Percentiles rank a stretch among this genome's conserved stretches.
These are phyloP conservation scores for Platichthys stellatus DNA, from an alignment of 2,113 vertebrate genomes.

Conservation along the genomic window DNA sequence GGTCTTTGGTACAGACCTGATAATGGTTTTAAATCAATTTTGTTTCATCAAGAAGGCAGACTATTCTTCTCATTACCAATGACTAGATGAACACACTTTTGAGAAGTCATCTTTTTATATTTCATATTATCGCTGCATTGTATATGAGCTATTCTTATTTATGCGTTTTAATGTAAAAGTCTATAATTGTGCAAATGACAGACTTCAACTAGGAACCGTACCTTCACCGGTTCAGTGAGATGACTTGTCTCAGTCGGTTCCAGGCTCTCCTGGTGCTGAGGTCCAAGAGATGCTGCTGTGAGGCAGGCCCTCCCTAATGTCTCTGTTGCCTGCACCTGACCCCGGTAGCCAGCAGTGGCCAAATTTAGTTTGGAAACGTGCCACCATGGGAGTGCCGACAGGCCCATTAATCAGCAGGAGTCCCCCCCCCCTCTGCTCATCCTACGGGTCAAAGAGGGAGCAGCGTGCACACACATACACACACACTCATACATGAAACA, in stretches of 20 bases:
- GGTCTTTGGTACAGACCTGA: too few relatives aligned
- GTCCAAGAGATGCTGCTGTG: constrained; percentile 74
- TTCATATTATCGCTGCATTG: too few relatives aligned
- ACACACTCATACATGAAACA: constrained; percentile 6
- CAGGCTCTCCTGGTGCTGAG: constrained; percentile 48
- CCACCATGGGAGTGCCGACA: constrained; percentile 79
- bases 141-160: too few relatives aligned
- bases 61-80: too few relatives aligned
- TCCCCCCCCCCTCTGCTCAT: constrained; percentile 73
- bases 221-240: constrained; percentile 38
- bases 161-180: neutral
- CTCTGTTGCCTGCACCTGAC: constrained; percentile 82
- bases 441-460: constrained; percentile 76
- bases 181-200: constrained; percentile 1
- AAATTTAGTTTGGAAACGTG: constrained; percentile 83
- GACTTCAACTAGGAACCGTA: constrained; percentile 14
- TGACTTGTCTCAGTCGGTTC: constrained; percentile 38
- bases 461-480: constrained; percentile 33
- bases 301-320: constrained; percentile 77
- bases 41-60: too few relatives aligned
- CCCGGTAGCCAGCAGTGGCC: constrained; percentile 76
- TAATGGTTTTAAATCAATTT: too few relatives aligned
- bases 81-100: too few relatives aligned
- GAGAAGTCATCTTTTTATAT: neutral
- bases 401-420: constrained; percentile 82